phyloP scores from a whole-genome alignment of 2,888 invertebrate genomes.

The Drosophila putrida region DNA sequence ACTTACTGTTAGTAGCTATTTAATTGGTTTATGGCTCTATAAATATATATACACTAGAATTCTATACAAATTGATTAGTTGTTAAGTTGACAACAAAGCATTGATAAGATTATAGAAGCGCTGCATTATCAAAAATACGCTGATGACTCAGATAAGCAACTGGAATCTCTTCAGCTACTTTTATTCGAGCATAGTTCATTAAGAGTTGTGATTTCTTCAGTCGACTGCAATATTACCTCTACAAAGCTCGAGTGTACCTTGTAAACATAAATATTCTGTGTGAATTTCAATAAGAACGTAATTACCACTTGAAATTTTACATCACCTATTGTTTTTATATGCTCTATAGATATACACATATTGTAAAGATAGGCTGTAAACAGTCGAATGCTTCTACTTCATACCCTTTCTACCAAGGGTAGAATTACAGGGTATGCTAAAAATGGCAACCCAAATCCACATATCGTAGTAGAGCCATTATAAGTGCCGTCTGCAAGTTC shows the following conservation, averaged over 20 bases:
- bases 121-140: constrained; percentile 7
- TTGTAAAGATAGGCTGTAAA: neutral
- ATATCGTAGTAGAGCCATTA: constrained; percentile 1
- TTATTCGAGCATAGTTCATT: neutral
- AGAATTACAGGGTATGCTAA: constrained; percentile 4
- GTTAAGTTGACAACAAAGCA: constrained; percentile 4
- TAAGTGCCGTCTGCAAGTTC: constrained; percentile 59
- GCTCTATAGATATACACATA: neutral
- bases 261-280: neutral
- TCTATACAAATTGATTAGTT: constrained; percentile 36
- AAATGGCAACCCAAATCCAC: constrained; percentile 13
- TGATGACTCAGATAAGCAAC: constrained; percentile 33
- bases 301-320: neutral
- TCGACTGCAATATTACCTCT: neutral
- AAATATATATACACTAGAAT: constrained; percentile 21
- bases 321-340: neutral
- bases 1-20: constrained; percentile 12
- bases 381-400: neutral
- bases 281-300: neutral
- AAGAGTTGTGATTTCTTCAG: neutral
- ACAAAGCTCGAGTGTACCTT: neutral
- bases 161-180: constrained; percentile 4
- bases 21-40: constrained; percentile 44
- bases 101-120: constrained; percentile 38
- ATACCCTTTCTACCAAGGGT: neutral